Conservation (phyloP, 2,113 vertebrate species). For the Todiramphus saurophagus region DNA sequence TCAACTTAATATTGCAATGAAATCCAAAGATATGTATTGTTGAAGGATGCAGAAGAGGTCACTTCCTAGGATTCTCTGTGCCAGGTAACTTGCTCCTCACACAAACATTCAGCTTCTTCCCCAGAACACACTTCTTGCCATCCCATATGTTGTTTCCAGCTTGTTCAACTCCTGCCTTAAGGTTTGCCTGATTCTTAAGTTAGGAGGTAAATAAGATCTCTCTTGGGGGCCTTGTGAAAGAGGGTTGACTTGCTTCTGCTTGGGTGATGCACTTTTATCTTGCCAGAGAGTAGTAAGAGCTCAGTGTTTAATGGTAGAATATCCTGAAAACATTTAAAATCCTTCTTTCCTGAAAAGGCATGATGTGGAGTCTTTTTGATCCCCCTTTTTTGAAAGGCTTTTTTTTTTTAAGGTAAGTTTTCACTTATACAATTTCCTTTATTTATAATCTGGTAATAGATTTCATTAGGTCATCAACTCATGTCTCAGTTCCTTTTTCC, state of each 20-base stretch:
- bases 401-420: background rate
- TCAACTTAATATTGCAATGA: background rate
- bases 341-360: background rate
- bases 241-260: background rate
- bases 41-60: background rate
- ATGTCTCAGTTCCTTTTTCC: background rate
- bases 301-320: background rate
- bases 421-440: background rate
- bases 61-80: background rate
- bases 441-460: background rate
- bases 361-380: fast-evolving
- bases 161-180: background rate
- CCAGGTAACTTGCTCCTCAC: background rate
- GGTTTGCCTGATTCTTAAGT: background rate
- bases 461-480: background rate
- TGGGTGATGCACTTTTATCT: background rate
- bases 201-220: background rate
- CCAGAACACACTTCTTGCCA: background rate
- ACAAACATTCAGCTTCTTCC: background rate
- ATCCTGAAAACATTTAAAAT: background rate
- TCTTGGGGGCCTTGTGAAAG: background rate
- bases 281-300: background rate
- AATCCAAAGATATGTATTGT: background rate
- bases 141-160: background rate
- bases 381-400: background rate